Base-by-base conservation (phyloP, 2,888 invertebrate species). In the Chrysomela aeneicollis region DNA sequence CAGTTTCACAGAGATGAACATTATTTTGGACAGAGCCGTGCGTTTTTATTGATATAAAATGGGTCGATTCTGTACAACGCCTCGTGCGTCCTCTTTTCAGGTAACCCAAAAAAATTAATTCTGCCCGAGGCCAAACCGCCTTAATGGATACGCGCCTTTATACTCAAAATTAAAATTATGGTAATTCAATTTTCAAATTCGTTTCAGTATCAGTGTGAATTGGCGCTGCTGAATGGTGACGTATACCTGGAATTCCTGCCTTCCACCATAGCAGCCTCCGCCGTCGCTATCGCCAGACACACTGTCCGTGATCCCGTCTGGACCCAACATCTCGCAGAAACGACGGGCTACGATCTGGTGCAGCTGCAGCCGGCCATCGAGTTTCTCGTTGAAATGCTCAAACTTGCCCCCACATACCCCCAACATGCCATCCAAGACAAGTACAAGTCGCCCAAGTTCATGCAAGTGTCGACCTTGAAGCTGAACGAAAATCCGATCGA, bases 351-450 rank as follows among this genome's bases (percentile, higher is more conserved):
- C 83, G 82, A 83, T 49, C 77, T 90, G 22, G 83, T 83, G 8
- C 84, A 94, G 68, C 85, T 97, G 63, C 86, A 86, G 69, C 84
- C 87, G 17, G 90, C 93, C 70, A 84, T 94, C 61, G 82, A 86
- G 26, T 86, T 89, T 76, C 85, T 96, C 64, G 87, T 89, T 63
- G 86, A 87, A 74, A 87, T 92, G 12, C 94, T 93, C 79, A 80
- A 22, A 0, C 17, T 42, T 3, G 71, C 71, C 18, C 64, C 66
- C 10, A 67, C 64, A 15, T 59, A 64, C 73, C 87, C 88, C 42
- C 94, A 95, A 79, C 92, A 92, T 80, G 94, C 96, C 53, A 92
- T 96, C 70, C 88, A 90, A 71, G 95, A 96, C 78, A 97, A 97
- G 84, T 97, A 95, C 85, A 93, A 90, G 82, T 85, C 84, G 72